Evolutionary conservation across 1,140 invertebrate genomes (phyloP).

Genomic region (Armadillidium nasatum): DNA sequence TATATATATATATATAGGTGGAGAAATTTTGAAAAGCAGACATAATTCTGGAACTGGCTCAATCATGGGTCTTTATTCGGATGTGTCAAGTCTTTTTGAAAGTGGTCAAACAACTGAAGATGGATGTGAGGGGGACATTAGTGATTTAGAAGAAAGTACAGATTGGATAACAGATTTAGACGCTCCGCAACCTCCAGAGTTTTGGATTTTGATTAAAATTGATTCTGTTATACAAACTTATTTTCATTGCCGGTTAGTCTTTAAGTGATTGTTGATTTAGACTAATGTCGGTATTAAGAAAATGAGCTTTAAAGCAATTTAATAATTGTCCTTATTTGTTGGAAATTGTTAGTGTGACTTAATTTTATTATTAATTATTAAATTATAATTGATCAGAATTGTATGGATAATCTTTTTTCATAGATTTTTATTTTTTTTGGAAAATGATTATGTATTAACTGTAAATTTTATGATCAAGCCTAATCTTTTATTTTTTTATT

Average conservation of each 20-base stretch:
- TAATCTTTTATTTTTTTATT: too few species aligned
- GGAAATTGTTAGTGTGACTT: too few species aligned
- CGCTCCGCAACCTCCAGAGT: constrained; percentile 53
- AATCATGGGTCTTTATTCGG: constrained; percentile 51
- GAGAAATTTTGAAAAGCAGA: constrained; percentile 33
- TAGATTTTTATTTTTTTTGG: too few species aligned
- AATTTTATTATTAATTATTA: too few species aligned
- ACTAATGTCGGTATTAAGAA: too few species aligned
- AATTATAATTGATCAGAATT: too few species aligned
- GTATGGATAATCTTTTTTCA: too few species aligned
- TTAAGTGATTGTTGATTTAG: too few species aligned
- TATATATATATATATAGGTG: constrained; percentile 20
- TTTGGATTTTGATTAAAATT: constrained; percentile 69
- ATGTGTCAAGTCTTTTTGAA: constrained; percentile 53
- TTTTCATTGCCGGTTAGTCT: constrained; percentile 59
- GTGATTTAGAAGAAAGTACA: constrained; percentile 59
- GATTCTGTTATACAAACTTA: constrained; percentile 60
- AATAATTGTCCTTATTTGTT: too few species aligned
- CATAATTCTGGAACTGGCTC: constrained; percentile 38
- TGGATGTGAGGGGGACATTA: constrained; percentile 59
- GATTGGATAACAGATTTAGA: constrained; percentile 56
- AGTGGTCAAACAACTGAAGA: constrained; percentile 53
- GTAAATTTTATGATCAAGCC: too few species aligned
- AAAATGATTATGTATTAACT: too few species aligned
- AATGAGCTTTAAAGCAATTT: too few species aligned